Evolutionary conservation across 2,113 vertebrate genomes (phyloP), one percentile per base, ranked within the genome.

Genomic region (Tupaia chinensis): DNA sequence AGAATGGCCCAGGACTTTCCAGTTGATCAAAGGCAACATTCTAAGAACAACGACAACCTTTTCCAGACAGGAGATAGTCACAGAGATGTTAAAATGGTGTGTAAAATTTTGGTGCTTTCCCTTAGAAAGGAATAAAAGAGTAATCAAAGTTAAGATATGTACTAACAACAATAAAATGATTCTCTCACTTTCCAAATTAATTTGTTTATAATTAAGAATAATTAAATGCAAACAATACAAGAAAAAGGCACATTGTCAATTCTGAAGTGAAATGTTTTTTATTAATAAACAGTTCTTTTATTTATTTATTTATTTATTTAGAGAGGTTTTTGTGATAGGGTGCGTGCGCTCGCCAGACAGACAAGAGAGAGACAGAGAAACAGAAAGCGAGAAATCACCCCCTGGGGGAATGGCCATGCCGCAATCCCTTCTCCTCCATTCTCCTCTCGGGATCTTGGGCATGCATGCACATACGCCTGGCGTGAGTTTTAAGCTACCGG

Each of bases 1-100:
- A 97, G 91, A 98, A 94, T 76, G 73, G 63, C 20, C 70, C 53
- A 94, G 89, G 96, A 95, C 87, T 98, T 93, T 95, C 65, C 80
- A 84, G n/a, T 89, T 96, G 69, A 96, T 96, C 85, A 97, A 72
- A 93, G 69, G 74, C 96, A 94, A 77, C 66, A 87, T 89, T 98
- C 72, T 80, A 95, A 95, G 89, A 98, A 95, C 15, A 93, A 85
- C 1, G 34, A 93, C 1, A 44, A 93, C 2, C 14, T 95, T 91
- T 97, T 96, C 81, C 56, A 97, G 44, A 94, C 29, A 95, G 60
- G 19, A 95, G 97, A 32, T 91, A 89, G 97, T 92, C 92, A 68
- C 34, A 54, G 44, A 73, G 70, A 92, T 95, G 58, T 86, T 89
- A 87, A 61, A 89, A 61, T 65, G 87, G 70, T 70, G 44, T 82